These are phyloP conservation scores for Dermochelys coriacea DNA, from an alignment of 2,797 vertebrate genomes.

Conservation along the genomic window DNA sequence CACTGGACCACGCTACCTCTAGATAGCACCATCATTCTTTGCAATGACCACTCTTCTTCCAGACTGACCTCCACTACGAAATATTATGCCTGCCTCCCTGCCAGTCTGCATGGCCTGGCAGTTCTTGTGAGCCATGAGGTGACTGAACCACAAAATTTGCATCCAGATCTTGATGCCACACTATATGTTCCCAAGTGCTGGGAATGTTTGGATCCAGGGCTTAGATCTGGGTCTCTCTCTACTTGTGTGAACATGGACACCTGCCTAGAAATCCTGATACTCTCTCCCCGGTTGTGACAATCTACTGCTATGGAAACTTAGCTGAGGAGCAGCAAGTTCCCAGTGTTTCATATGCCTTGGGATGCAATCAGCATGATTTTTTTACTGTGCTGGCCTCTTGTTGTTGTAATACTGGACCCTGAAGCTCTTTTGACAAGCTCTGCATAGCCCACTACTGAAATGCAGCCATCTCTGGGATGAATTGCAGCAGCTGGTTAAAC, in stretches of 20 bases:
- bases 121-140: not conserved
- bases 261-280: not conserved
- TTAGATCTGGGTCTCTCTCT: not conserved
- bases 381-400: not conserved
- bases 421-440: not conserved
- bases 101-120: not conserved
- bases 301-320: fast-evolving
- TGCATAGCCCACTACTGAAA: not conserved
- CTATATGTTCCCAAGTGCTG: fast-evolving
- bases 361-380: not conserved
- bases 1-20: fast-evolving
- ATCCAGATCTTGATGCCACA: fast-evolving
- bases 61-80: fast-evolving
- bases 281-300: not conserved
- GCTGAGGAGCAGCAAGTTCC: fast-evolving
- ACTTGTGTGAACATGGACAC: not conserved
- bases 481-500: not conserved
- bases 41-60: not conserved
- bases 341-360: fast-evolving
- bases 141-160: fast-evolving
- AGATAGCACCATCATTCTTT: not conserved
- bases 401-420: not conserved
- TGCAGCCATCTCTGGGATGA: not conserved
- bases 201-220: not conserved
- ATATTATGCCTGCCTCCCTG: not conserved